Base-by-base conservation (phyloP, 2,888 invertebrate genomes). In the Drosophila gaucha region DNA sequence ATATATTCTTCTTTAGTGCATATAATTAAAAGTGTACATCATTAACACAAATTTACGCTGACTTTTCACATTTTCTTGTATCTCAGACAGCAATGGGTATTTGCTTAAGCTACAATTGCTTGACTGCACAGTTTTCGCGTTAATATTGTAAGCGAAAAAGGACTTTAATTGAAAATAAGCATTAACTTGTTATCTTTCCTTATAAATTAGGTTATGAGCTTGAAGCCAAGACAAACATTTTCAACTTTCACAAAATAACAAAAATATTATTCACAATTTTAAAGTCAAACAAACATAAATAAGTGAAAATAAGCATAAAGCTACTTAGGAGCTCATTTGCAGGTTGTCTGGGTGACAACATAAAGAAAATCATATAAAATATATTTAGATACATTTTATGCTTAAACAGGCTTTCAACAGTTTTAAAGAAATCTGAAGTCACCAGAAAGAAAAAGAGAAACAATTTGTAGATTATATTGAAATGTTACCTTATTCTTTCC, bases 21-120 rank as follows among this genome's bases (percentile, higher is more conserved):
- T 65, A 64, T 73, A 87, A 84, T 87, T 82, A 86, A 85, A 79
- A 79, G 58, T 66, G 58, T 47, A 58, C 70, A 69, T 79, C 79
- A 87, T 86, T 82, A 78, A 55, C 67, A 65, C 59, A 64, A 78
- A 52, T 67, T 66, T 49, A 44, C 60, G 51, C 66, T 66, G 76
- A 75, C 66, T 70, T 69, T 50, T 35, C 18, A 41, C 43, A 60
- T 60, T 59, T 56, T 74, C 38, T 57, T 50, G 18, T 50, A 75
- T 18, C 36, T 12, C 35, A 12, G 28, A 1, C 41, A 5, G 5
- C 4, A 38, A n/a, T n/a, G n/a, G n/a, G n/a, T 24, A 20, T 20
- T 43, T 52, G 14, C 26, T 16, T 28, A 43, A n/a, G n/a, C n/a
- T n/a, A n/a, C 31, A 64, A 57, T 74, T 63, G 62, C 47, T 65